Evolutionary conservation across 2,113 vertebrate genomes (phyloP).

Genomic region (Corythornis cristatus): DNA sequence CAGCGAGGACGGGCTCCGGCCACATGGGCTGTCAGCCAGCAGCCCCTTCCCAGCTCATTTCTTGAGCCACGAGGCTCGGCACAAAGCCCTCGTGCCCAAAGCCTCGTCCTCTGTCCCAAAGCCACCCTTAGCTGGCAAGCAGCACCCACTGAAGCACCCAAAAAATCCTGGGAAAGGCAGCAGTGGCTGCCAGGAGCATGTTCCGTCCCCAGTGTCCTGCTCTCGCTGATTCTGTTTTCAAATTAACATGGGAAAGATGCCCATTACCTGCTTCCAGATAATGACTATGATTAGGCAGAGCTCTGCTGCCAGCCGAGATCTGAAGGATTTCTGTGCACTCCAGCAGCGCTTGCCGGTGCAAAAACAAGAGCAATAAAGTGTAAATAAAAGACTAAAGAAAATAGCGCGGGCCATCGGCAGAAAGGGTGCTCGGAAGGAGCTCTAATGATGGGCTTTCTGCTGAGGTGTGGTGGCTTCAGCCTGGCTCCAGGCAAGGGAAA

Average conservation of each 20-base stretch:
- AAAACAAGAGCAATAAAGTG: slow-evolving; percentile 71
- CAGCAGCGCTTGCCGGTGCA: slow-evolving; percentile 66
- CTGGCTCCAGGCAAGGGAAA: neutral
- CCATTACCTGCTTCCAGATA: slow-evolving; percentile 76
- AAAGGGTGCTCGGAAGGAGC: neutral
- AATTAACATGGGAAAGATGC: slow-evolving; percentile 75
- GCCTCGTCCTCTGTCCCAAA: neutral
- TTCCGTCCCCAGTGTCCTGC: slow-evolving; percentile 30
- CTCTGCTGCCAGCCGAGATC: slow-evolving; percentile 73
- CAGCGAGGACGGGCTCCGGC: slow-evolving; percentile 12
- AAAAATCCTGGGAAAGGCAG: neutral
- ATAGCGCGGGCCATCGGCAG: neutral
- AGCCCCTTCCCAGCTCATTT: neutral
- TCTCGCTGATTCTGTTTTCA: slow-evolving; percentile 61
- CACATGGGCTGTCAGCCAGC: neutral
- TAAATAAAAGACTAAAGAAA: slow-evolving; percentile 70
- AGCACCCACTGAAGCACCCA: neutral
- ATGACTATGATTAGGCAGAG: slow-evolving; percentile 74
- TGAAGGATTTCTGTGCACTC: slow-evolving; percentile 69
- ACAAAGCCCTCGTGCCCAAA: neutral
- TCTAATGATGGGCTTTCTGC: neutral
- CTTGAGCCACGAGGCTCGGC: neutral
- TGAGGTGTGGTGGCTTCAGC: neutral
- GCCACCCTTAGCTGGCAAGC: neutral
- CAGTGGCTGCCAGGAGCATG: neutral